Percentiles rank a stretch among this genome's conserved stretches.
Conservation (phyloP, 2,113 vertebrate species). For the Psophia crepitans region DNA sequence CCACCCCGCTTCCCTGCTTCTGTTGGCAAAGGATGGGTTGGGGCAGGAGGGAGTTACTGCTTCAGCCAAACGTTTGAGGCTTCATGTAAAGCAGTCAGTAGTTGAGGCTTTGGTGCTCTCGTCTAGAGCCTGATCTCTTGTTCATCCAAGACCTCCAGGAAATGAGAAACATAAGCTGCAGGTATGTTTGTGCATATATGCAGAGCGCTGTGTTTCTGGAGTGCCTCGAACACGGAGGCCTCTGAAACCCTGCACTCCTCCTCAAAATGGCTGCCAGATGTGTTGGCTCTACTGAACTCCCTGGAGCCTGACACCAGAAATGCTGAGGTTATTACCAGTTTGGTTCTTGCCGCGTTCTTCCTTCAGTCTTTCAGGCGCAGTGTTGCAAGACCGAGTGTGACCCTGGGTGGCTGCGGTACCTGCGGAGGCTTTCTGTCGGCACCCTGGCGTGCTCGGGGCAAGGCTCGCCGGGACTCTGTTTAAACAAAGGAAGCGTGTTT, state of each 20-base stretch:
- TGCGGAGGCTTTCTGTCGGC: background rate
- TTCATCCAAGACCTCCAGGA: slow-evolving; percentile 55
- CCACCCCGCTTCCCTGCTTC: background rate
- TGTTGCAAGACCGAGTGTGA: background rate
- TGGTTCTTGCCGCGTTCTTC: background rate
- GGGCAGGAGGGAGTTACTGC: background rate
- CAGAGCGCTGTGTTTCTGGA: slow-evolving; percentile 8
- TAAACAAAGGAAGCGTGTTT: slow-evolving; percentile 59
- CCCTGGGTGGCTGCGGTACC: slow-evolving; percentile 4
- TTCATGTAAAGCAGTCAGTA: background rate
- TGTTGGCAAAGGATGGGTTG: background rate
- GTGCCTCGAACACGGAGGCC: slow-evolving; percentile 7
- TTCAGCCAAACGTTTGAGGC: background rate
- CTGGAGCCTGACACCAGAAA: slow-evolving; percentile 27
- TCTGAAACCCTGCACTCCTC: slow-evolving; percentile 50
- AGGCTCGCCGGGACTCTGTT: background rate
- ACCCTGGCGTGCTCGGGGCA: background rate
- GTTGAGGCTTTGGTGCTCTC: slow-evolving; percentile 32
- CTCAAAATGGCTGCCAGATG: slow-evolving; percentile 72
- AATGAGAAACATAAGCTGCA: slow-evolving; percentile 64
- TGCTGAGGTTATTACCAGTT: slow-evolving; percentile 25
- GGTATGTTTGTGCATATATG: slow-evolving; percentile 3
- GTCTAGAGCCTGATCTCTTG: slow-evolving; percentile 35
- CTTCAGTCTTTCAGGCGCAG: background rate
- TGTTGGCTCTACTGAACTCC: slow-evolving; percentile 52